Evolutionary conservation across 2,888 invertebrate species (phyloP).

Genomic region (Actias luna): DNA sequence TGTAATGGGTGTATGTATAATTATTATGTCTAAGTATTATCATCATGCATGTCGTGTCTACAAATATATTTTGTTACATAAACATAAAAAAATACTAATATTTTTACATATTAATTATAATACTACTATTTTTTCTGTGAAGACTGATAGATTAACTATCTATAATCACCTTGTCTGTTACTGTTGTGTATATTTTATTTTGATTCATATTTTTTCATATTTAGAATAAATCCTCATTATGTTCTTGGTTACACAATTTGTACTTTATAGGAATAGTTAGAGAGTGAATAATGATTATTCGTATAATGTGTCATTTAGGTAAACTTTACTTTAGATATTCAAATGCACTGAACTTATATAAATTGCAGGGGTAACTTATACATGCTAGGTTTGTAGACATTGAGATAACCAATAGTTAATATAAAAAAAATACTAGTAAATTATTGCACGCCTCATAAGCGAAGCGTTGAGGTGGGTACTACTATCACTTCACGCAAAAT

Average conservation of each 20-base stretch:
- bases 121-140: neutral
- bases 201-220: conserved; percentile 10
- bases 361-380: neutral
- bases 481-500: too few relatives aligned
- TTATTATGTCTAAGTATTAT: conserved; percentile 47
- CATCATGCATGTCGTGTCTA: conserved; percentile 48
- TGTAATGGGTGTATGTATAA: conserved; percentile 76
- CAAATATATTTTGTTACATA: conserved; percentile 13
- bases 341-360: neutral
- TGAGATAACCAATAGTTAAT: too few relatives aligned
- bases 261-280: neutral
- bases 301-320: neutral
- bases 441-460: too few relatives aligned
- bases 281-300: neutral
- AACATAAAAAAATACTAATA: neutral
- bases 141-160: neutral
- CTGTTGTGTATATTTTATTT: conserved; percentile 8
- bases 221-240: neutral
- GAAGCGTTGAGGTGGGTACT: too few relatives aligned
- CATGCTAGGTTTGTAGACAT: too few relatives aligned
- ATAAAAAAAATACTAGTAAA: too few relatives aligned
- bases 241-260: neutral
- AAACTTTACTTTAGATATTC: neutral
- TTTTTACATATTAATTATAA: neutral
- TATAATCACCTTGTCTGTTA: neutral